A percentile compares a stretch with the other conserved stretches of the same genome.
phyloP scores from a whole-genome alignment of 2,113 vertebrate genomes.

The Polypterus senegalus region DNA sequence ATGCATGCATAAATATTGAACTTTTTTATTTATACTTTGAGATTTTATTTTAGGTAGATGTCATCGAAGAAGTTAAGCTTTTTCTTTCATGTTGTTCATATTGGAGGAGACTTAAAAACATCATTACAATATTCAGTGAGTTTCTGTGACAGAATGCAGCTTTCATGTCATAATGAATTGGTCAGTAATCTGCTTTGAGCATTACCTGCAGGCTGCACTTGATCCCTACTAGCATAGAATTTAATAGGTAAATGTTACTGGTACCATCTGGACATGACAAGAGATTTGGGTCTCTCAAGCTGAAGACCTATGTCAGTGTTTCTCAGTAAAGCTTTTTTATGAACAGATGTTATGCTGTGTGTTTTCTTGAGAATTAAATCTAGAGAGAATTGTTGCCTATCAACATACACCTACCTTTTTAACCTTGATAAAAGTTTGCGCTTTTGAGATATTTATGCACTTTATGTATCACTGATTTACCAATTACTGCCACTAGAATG shows the following conservation, averaged over 20 bases:
- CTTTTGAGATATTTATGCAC: too few relatives aligned
- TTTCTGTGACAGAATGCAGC: constrained; percentile 79
- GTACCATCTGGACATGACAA: constrained; percentile 85
- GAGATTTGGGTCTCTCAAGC: constrained; percentile 81
- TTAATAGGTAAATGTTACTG: constrained; percentile 62
- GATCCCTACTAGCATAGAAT: constrained; percentile 59
- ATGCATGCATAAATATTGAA: too few relatives aligned
- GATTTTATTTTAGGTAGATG: constrained; percentile 26
- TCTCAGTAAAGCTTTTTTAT: constrained; percentile 89
- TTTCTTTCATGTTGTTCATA: constrained; percentile 51
- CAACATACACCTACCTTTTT: constrained; percentile 48
- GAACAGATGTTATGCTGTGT: constrained; percentile 98
- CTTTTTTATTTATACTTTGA: constrained; percentile 24
- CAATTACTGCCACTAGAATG: too few relatives aligned
- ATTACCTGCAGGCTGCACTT: constrained; percentile 72
- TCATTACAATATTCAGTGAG: constrained; percentile 38
- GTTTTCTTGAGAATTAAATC: constrained; percentile 76
- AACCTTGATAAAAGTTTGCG: constrained; percentile 49
- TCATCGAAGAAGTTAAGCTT: constrained; percentile 50
- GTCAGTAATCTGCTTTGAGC: constrained; percentile 59
- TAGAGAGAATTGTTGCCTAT: constrained; percentile 88
- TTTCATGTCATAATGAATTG: constrained; percentile 64
- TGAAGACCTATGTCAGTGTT: constrained; percentile 78
- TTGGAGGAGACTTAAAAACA: constrained; percentile 62
- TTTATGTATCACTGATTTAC: too few relatives aligned